Evolutionary conservation across 2,113 vertebrate species (phyloP).

Genomic region (Diphyllodes magnificus): DNA sequence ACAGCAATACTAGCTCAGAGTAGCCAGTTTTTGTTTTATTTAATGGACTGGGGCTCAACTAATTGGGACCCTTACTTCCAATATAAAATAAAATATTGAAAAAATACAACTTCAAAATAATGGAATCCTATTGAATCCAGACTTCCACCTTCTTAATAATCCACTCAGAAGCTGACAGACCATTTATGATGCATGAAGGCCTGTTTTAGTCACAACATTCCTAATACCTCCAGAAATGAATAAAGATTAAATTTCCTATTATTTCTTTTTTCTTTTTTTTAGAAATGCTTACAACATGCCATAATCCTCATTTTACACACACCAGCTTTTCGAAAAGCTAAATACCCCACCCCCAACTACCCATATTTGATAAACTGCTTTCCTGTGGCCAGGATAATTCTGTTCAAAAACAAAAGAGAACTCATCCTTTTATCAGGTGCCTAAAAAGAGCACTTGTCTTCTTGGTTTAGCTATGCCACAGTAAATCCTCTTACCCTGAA

Average conservation of each 20-base stretch:
- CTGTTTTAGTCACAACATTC: background rate
- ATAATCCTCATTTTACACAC: background rate
- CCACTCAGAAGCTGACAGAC: background rate
- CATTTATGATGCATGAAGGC: background rate
- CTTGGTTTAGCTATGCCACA: background rate
- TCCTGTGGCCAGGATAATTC: background rate
- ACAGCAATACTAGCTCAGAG: background rate
- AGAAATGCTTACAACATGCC: background rate
- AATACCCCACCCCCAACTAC: background rate
- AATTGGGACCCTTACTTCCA: background rate
- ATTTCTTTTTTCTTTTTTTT: background rate
- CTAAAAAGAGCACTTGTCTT: background rate
- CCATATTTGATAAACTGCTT: background rate
- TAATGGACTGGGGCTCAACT: background rate
- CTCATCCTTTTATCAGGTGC: slow-evolving; percentile 16
- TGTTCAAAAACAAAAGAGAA: slow-evolving; percentile 8
- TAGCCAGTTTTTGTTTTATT: background rate
- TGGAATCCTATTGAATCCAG: background rate
- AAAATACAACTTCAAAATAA: background rate
- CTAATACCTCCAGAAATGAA: background rate
- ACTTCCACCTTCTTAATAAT: background rate
- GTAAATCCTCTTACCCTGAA: slow-evolving; percentile 47
- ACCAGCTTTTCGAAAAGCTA: background rate
- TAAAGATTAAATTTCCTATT: background rate
- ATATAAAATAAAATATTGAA: background rate